Evolutionary conservation across 2,797 vertebrate species (phyloP), one percentile per base, ranked within the genome.

Genomic region (Neostethus bicornis): DNA sequence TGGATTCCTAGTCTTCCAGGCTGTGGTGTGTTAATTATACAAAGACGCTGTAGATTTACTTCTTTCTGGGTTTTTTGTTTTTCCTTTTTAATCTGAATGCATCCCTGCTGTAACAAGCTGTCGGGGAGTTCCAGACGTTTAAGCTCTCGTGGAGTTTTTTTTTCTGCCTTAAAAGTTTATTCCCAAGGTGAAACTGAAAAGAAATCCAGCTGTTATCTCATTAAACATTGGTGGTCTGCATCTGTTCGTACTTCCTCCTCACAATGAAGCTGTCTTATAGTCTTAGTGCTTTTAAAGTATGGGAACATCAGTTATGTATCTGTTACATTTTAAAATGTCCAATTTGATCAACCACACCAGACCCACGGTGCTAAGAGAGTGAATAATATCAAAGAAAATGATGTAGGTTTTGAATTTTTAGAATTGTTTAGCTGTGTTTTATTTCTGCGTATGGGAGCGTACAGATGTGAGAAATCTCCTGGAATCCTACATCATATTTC

Each of bases 341-440:
- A n/a, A n/a, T n/a, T n/a, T n/a, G n/a, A n/a, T n/a, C n/a, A 25
- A 26, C 16, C 20, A 32, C 31, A 50, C 10, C 14, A 14, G 5
- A n/a, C n/a, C n/a, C n/a, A n/a, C n/a, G n/a, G n/a, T n/a, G n/a
- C n/a, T n/a, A n/a, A n/a, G n/a, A n/a, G n/a, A n/a, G n/a, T n/a
- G n/a, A n/a, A n/a, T n/a, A n/a, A n/a, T n/a, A n/a, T n/a, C n/a
- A n/a, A n/a, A n/a, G n/a, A n/a, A n/a, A n/a, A n/a, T n/a, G n/a
- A n/a, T n/a, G n/a, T n/a, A n/a, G n/a, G n/a, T n/a, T n/a, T n/a
- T 66, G 29, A 58, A 24, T 39, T 43, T 39, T 52, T 57, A 20
- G 19, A 62, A 35, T 63, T 60, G 70, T 56, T n/a, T 37, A 21
- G 9, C 34, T 51, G 21, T 69, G n/a, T 68, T 26, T 62, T 69